Evolutionary conservation across 2,113 vertebrate genomes (phyloP).

Genomic region (Pedionomus torquatus): DNA sequence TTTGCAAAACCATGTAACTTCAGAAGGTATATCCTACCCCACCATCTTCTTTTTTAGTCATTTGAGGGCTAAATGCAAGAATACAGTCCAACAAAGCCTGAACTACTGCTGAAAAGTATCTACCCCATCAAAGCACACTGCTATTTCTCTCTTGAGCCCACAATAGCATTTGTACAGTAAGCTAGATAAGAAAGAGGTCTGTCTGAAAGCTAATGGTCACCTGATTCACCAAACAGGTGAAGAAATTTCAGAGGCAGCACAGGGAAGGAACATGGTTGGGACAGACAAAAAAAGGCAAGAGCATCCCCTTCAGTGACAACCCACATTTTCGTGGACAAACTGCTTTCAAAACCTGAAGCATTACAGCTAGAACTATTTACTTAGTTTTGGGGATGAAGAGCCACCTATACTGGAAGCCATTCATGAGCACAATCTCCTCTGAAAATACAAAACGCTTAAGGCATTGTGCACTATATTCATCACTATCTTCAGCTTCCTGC

Average conservation of each 20-base stretch:
- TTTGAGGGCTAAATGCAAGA: background rate
- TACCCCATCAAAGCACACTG: accelerated
- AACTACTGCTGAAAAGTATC: background rate
- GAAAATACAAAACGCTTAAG: background rate
- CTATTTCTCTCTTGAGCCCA: background rate
- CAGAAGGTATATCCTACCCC: accelerated
- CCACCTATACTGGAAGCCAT: background rate
- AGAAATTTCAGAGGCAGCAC: background rate
- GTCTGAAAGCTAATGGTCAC: background rate
- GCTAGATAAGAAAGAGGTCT: background rate
- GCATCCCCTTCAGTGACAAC: background rate
- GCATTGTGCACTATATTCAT: background rate
- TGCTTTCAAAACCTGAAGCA: background rate
- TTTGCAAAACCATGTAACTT: background rate
- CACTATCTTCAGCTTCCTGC: background rate
- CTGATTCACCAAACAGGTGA: background rate
- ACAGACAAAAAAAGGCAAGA: background rate
- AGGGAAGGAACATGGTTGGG: background rate
- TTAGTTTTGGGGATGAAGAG: background rate
- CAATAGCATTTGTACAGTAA: background rate
- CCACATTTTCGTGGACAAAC: background rate
- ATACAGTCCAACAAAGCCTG: background rate
- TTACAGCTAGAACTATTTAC: background rate
- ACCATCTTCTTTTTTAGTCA: background rate
- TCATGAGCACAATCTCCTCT: background rate